These are phyloP conservation scores for Emydocephalus ijimae DNA, from an alignment of 2,113 vertebrate genomes.

Conservation along the genomic window DNA sequence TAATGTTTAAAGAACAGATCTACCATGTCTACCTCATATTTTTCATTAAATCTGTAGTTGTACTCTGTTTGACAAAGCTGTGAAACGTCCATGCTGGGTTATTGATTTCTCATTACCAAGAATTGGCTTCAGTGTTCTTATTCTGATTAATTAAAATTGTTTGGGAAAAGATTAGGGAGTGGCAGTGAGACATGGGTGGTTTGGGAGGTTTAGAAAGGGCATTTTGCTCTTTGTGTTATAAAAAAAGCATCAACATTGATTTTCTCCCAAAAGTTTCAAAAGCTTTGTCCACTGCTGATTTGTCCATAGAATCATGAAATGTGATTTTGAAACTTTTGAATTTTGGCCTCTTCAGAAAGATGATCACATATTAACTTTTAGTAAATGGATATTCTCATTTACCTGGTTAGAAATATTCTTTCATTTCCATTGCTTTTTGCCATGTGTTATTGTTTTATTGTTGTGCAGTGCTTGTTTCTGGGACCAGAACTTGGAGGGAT, in stretches of 20 bases:
- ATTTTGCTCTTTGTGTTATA: background rate
- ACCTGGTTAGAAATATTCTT: background rate
- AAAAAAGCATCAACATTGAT: background rate
- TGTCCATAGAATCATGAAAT: background rate
- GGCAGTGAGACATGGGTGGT: background rate
- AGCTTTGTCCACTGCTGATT: background rate
- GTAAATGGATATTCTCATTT: background rate
- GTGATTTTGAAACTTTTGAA: background rate
- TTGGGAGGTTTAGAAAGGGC: background rate
- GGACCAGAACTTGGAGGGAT: background rate
- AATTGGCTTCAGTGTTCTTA: conserved; percentile 45
- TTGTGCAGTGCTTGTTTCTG: background rate
- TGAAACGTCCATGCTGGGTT: conserved; percentile 40
- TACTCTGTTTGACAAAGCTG: background rate
- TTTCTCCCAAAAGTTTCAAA: background rate
- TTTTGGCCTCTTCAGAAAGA: background rate
- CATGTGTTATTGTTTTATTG: background rate
- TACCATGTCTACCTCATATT: background rate
- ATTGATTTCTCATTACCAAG: conserved; percentile 48
- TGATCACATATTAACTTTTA: background rate
- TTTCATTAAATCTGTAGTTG: conserved; percentile 39
- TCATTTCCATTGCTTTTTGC: background rate
- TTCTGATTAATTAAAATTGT: conserved; percentile 52
- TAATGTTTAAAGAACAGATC: background rate
- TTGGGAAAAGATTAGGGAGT: conserved; percentile 13